phyloP scores from a whole-genome alignment of 2,888 invertebrate species.

The Limnephilus lunatus region DNA sequence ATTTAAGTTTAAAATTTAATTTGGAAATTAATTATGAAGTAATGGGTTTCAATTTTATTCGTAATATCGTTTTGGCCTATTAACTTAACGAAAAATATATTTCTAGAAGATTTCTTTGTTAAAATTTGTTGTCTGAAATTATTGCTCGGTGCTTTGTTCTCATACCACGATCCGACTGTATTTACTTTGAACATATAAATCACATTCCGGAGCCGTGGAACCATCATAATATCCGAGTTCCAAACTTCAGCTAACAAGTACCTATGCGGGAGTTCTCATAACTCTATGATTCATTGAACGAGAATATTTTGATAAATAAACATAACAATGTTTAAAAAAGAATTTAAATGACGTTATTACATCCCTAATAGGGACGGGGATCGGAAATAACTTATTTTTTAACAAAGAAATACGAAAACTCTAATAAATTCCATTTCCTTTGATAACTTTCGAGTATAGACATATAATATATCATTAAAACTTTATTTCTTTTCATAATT shows the following conservation, averaged over 20 bases:
- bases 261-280: constrained; percentile 10
- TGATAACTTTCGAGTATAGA: constrained; percentile 45
- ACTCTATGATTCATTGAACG: constrained; percentile 32
- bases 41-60: not conserved
- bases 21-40: not conserved
- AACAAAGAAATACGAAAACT: constrained; percentile 40
- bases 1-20: not conserved
- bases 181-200: constrained; percentile 62
- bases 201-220: constrained; percentile 57
- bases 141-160: constrained; percentile 43
- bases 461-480: constrained; percentile 45
- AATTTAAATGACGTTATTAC: constrained; percentile 6
- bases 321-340: not conserved
- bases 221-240: constrained; percentile 60
- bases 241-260: constrained; percentile 48
- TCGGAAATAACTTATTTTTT: constrained; percentile 45
- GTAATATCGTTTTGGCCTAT: not conserved
- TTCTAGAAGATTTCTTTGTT: not conserved
- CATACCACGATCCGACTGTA: constrained; percentile 32
- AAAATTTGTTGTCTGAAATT: not conserved
- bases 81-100: not conserved
- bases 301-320: constrained; percentile 31
- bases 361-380: constrained; percentile 7
- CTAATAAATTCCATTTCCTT: constrained; percentile 24
- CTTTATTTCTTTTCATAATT: constrained; percentile 52